Percentiles rank a stretch among this genome's conserved stretches.
phyloP scores from a whole-genome alignment of 2,888 invertebrate genomes.

The Leptothorax acervorum region DNA sequence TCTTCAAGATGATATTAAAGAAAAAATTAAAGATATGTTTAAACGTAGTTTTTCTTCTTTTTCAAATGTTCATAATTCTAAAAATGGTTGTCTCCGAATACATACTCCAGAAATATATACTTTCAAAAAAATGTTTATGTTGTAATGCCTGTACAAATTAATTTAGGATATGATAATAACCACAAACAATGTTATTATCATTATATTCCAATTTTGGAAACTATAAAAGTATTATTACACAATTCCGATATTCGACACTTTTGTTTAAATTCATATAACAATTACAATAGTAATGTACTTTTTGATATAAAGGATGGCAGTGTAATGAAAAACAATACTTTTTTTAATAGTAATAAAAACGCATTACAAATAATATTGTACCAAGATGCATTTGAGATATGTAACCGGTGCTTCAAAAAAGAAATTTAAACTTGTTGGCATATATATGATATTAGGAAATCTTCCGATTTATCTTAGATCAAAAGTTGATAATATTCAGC shows the following conservation, averaged over 20 bases:
- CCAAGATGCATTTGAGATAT: conserved; percentile 78
- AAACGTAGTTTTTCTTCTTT: conserved; percentile 2
- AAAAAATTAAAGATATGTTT: conserved; percentile 17
- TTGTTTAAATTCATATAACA: conserved; percentile 18
- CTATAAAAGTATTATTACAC: neutral
- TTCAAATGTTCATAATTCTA: neutral
- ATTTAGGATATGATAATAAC: conserved; percentile 3
- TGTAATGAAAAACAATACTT: conserved; percentile 27
- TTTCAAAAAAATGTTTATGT: neutral
- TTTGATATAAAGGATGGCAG: conserved; percentile 4
- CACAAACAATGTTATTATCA: conserved; percentile 1
- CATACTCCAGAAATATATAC: conserved; percentile 7
- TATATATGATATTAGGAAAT: conserved; percentile 78
- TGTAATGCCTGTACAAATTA: conserved; percentile 7
- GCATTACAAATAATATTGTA: conserved; percentile 70
- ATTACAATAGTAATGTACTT: neutral
- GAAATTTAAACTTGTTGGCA: conserved; percentile 76
- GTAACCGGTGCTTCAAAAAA: conserved; percentile 77
- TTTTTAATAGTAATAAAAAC: conserved; percentile 14
- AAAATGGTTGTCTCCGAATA: conserved; percentile 5
- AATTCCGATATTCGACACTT: conserved; percentile 8
- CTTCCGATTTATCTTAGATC: conserved; percentile 70
- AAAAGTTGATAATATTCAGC: conserved; percentile 72
- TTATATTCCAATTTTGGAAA: conserved; percentile 15
- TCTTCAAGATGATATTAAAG: conserved; percentile 20